phyloP scores from a whole-genome alignment of 2,113 vertebrate species.

The Oryzias woworae region DNA sequence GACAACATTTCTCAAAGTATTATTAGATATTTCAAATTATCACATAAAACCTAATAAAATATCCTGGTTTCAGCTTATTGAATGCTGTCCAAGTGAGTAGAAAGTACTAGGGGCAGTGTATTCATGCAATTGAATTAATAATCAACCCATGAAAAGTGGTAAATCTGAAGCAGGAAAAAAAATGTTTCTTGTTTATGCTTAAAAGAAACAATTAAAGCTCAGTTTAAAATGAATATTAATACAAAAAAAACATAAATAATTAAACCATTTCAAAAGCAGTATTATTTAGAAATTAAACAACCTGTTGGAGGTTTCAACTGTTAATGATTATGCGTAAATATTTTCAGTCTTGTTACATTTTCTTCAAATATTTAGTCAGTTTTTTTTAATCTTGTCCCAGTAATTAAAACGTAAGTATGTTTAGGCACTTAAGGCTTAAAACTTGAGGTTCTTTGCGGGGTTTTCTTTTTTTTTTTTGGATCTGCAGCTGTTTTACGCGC shows the following conservation, averaged over 20 bases:
- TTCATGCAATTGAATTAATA: conserved; percentile 30
- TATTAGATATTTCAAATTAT: conserved; percentile 20
- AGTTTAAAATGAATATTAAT: no score
- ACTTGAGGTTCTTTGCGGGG: conserved; percentile 5
- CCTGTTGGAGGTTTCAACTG: background rate
- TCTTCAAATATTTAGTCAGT: no score
- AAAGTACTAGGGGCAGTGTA: conserved; percentile 4
- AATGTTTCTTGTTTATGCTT: no score
- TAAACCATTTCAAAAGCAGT: background rate
- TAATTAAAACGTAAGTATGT: no score
- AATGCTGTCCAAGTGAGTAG: conserved; percentile 14
- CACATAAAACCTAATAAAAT: conserved; percentile 13
- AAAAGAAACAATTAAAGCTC: no score
- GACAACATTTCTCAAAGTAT: conserved; percentile 1
- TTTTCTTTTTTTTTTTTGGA: background rate
- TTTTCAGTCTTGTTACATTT: background rate
- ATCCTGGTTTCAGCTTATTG: conserved; percentile 17
- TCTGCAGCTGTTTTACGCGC: conserved; percentile 58
- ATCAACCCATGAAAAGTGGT: conserved; percentile 34
- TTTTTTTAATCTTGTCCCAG: background rate
- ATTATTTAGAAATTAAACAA: background rate
- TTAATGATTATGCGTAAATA: background rate
- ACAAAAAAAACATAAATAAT: background rate
- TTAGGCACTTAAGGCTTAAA: background rate
- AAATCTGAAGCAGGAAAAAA: conserved; percentile 5